Evolutionary conservation across 2,113 vertebrate species (phyloP), one percentile per base, ranked within the genome.

Genomic region (Halcyon senegalensis): DNA sequence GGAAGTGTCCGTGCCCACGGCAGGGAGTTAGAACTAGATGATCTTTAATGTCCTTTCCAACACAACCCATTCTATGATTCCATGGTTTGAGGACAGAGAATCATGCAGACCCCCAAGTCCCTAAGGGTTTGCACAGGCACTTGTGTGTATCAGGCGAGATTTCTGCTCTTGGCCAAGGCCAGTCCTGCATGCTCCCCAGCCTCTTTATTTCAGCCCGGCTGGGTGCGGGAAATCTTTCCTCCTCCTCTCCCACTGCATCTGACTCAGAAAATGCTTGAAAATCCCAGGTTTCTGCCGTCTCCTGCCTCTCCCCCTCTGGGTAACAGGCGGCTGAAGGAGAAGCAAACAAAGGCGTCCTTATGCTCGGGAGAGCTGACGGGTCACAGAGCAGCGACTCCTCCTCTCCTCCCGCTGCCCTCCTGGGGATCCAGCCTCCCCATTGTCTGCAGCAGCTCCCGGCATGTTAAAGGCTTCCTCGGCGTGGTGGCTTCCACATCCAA

Each of bases 211-310:
- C 85, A 93, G 88, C 79, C 60, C 74, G 50, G 16, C 67, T 48
- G 73, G 68, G 10, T 87, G 56, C 6, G 2, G 88, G 94, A 94
- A 91, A 8, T 24, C 50, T 84, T 90, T 66, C 84, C 58, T 93
- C 69, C 74, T 89, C 58, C 68, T 90, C 79, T 96, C 83, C 73
- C 43, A 5, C 80, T 82, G 86, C 53, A 19, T 80, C 84, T 93
- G 96, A 96, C 39, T 97, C 92, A 90, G 83, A 94, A 94, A 93
- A 64, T 60, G 76, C 66, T 96, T 73, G 83, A 89, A 93, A 96
- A 94, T 69, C 74, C 89, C 91, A 89, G 89, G 89, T 94, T 96
- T 87, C 80, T 94, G 69, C 92, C 0, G 2, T 64, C 96, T 88
- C 87, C 85, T 77, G 70, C 88, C 72, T 96, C 80, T 87, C 70